Base-by-base conservation (phyloP, 2,888 invertebrate species). In the Pegoplata infirma region DNA sequence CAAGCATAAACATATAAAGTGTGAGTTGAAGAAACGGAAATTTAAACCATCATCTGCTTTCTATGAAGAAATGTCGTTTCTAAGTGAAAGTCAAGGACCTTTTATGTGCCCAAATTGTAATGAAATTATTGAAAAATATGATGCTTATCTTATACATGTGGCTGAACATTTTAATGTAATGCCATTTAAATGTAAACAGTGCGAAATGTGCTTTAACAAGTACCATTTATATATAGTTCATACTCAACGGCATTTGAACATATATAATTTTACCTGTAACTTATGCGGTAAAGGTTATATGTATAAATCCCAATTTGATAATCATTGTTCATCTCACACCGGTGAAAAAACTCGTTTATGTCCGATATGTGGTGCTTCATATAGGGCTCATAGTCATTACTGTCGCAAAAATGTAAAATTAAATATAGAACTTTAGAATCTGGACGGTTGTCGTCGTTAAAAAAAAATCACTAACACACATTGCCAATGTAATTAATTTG, bases 281-380 rank as follows among this genome's bases (percentile, higher is more conserved):
- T 58, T 73, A 21, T 80, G 80, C 28, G 76, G 73, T 10, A 80
- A 76, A 63, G 72, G 72, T 3, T 80, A 72, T 66, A 58, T 63
- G 4, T 72, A 64, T 7, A 67, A 69, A 59, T 68, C 76, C 0
- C 64, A 72, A 40, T 36, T 76, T n/a, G 66, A 66, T 7, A 67
- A 63, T 16, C 80, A 80, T 56, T 16, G 73, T 19, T 44, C 59
- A n/a, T 64, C 64, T 32, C 86, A 86, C 16, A 85, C 85, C 1
- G 87, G 87, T 0, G 80, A 76, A 32, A 71, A 76, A 25, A 67
- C 71, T 14, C 81, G 82, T 3, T 80, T 81, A 0, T 86, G 86
- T 40, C 73, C 78, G 19, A 74, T 83, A 2, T 86, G 86, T 49
- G 81, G 80, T 0, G 81, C 84, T 1, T 82, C 85, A 10, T 86